Base-by-base conservation (phyloP, 1,140 invertebrate genomes). In the Latrodectus geometricus region DNA sequence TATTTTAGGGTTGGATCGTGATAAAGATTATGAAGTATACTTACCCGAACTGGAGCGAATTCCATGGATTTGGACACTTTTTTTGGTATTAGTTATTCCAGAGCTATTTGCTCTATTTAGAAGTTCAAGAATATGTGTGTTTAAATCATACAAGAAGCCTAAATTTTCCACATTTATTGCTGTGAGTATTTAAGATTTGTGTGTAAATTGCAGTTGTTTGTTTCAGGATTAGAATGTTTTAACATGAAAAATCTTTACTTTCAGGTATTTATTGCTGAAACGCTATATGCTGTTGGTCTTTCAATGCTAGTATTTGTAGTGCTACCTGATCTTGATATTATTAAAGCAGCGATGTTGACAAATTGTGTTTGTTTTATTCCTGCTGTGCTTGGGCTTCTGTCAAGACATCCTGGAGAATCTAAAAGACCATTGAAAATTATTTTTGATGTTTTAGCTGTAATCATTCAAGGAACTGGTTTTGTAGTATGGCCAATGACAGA, bases 51-150 rank as follows among this genome's bases (percentile, higher is more conserved):
- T 95, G 87, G 96, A 98, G 91, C 93, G 96, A 66, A 95, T 97
- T 76, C 95, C 95, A 12, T 98, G 96, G 96, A 96, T 96, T 90
- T 98, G 97, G 97, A 95, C 95, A 82, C 91, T 98, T 15, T 92
- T 97, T 66, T 95, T 97, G 88, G 95, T 95, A 0, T 97, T 96
- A 89, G 93, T 95, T 0, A 94, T 97, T 66, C 97, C 97, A 0
- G 97, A 98, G 91, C 92, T 98, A 49, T 96, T 97, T 17, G 95
- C 96, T 0, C 91, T 97, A 14, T 95, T 98, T 89, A 92, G 96
- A 75, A 95, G 96, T 21, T 92, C 95, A 5, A 93, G 97, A 89
- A 97, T 98, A 91, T 97, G 96, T 90, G 94, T 96, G 89, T 98
- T 98, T 92, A 98, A 98, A 82, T 89, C 89, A 20, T 88, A 88